A percentile compares a stretch with the other conserved stretches of the same genome.
Conservation (phyloP, 2,888 invertebrate genomes). For the Hirtodrosophila duncani region DNA sequence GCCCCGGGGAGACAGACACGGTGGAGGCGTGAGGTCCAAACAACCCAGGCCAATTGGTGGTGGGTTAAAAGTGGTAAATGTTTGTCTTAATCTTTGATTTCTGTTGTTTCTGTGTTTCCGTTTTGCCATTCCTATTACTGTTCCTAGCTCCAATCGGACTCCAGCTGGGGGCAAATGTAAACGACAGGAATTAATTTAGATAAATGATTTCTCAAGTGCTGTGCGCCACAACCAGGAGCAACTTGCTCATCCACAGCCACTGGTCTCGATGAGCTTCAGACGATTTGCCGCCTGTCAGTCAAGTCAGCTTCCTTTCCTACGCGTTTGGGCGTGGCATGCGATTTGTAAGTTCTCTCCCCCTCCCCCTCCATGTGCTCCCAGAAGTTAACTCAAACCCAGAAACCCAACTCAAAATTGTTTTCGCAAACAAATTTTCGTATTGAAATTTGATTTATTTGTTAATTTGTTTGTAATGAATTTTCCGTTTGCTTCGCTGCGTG, state of each 20-base stretch:
- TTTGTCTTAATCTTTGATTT: constrained; percentile 79
- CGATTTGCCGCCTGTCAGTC: constrained; percentile 73
- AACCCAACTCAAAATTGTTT: constrained; percentile 74
- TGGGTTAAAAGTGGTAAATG: constrained; percentile 68
- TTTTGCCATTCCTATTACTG: constrained; percentile 3
- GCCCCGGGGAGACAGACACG: too few species aligned
- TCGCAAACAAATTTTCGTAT: constrained; percentile 76
- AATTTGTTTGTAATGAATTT: constrained; percentile 78
- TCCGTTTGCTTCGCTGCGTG: constrained; percentile 60
- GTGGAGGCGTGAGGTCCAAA: constrained; percentile 4
- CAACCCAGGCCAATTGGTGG: constrained; percentile 10
- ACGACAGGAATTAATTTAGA: constrained; percentile 79
- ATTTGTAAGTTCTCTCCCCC: constrained; percentile 25
- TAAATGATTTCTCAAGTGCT: constrained; percentile 78
- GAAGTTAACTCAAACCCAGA: constrained; percentile 4
- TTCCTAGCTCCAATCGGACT: background rate
- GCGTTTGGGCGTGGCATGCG: constrained; percentile 64
- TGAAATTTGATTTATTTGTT: constrained; percentile 79
- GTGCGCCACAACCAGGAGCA: too few species aligned
- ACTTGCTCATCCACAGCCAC: too few species aligned
- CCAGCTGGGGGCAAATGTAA: constrained; percentile 75
- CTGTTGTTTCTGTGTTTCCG: constrained; percentile 50
- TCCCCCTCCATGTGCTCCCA: background rate
- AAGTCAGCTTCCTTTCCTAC: constrained; percentile 17
- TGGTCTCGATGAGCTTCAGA: constrained; percentile 47